Conservation (phyloP, 2,113 vertebrate species). For the Eubucco bourcierii region DNA sequence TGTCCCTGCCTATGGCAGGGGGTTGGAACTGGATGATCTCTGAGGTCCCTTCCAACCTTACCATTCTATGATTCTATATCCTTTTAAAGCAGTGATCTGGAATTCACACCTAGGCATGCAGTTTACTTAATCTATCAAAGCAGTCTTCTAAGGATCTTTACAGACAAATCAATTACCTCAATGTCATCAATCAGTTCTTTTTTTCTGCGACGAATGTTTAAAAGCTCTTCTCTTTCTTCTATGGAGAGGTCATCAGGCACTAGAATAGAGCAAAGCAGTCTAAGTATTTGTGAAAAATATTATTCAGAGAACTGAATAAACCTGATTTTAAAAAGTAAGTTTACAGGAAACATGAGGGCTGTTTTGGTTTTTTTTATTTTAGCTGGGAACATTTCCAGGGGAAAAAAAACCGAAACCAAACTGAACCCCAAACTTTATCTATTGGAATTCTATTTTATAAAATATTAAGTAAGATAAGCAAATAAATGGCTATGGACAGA, state of each 20-base stretch:
- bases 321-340: not conserved
- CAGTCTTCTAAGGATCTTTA: not conserved
- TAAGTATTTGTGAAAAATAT: not conserved
- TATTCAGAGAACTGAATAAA: not conserved
- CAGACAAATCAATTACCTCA: constrained; percentile 80
- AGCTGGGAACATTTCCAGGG: not conserved
- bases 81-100: not conserved
- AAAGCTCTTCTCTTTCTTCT: constrained; percentile 92
- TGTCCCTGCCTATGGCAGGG: too few relatives aligned
- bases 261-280: constrained; percentile 52
- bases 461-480: not conserved
- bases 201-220: constrained; percentile 94
- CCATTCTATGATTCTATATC: too few relatives aligned
- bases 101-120: not conserved
- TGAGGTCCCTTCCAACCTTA: too few relatives aligned
- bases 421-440: not conserved
- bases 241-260: constrained; percentile 95
- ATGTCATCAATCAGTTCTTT: constrained; percentile 97
- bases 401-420: not conserved
- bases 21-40: too few relatives aligned
- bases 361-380: not conserved
- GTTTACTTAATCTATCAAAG: not conserved
- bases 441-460: not conserved
- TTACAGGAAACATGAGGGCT: not conserved
- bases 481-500: not conserved